A percentile compares a stretch with the other conserved stretches of the same genome.
phyloP scores from a whole-genome alignment of 2,888 invertebrate genomes.

The Sthenelais limicola region DNA sequence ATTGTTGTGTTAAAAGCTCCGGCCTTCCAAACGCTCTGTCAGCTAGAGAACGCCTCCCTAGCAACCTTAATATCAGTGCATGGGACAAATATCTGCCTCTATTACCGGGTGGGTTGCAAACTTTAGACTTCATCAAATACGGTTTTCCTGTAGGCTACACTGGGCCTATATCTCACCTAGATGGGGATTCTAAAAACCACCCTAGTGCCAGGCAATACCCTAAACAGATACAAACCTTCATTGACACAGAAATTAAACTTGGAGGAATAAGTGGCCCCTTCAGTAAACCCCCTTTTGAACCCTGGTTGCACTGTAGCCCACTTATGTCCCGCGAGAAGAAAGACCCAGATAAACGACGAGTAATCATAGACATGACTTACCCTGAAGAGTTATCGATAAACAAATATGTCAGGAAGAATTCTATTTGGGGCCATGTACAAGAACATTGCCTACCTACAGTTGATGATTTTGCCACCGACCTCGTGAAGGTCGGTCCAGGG shows the following conservation, averaged over 20 bases:
- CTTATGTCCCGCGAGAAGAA: neutral
- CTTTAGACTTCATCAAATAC: neutral
- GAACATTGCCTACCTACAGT: neutral
- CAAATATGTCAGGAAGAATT: neutral
- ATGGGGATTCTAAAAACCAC: too few species aligned
- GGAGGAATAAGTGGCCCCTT: neutral
- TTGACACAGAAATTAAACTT: neutral
- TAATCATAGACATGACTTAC: neutral
- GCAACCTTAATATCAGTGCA: neutral
- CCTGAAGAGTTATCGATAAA: neutral
- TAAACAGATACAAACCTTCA: neutral
- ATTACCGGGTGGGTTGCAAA: neutral
- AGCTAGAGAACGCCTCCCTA: neutral
- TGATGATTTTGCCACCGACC: neutral
- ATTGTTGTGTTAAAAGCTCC: neutral
- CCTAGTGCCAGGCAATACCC: neutral
- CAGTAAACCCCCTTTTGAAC: neutral
- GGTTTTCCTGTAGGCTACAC: neutral
- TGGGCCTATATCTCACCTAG: neutral
- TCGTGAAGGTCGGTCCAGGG: neutral
- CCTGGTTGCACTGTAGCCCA: neutral
- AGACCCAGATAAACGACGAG: neutral
- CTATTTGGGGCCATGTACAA: neutral
- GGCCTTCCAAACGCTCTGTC: neutral
- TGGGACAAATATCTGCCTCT: neutral